phyloP scores from a whole-genome alignment of 2,888 invertebrate genomes.

The Trachelus stipa region DNA sequence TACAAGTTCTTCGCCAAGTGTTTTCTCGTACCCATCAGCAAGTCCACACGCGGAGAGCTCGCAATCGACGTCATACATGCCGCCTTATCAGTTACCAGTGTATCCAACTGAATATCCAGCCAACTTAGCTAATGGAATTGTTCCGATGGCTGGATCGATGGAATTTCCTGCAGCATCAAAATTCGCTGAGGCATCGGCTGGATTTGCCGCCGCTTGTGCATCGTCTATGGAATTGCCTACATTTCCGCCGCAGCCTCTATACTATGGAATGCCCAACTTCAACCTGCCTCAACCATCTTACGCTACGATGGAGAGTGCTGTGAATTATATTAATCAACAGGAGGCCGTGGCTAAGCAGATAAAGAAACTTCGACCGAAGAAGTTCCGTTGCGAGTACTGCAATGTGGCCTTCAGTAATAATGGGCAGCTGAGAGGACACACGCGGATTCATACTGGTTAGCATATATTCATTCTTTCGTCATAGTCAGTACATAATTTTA shows the following conservation, averaged over 20 bases:
- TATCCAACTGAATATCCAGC: conserved; percentile 24
- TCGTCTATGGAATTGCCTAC: conserved; percentile 3
- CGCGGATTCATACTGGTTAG: conserved; percentile 88
- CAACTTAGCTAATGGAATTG: background rate
- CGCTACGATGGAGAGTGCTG: conserved; percentile 46
- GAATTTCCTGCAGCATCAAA: background rate
- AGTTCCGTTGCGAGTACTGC: conserved; percentile 91
- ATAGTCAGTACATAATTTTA: background rate
- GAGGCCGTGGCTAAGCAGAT: conserved; percentile 52
- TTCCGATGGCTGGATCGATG: background rate
- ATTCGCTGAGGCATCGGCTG: conserved; percentile 1
- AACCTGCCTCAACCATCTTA: conserved; percentile 21
- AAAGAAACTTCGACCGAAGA: conserved; percentile 86
- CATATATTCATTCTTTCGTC: conserved; percentile 17
- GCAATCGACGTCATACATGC: background rate
- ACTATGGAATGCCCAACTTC: conserved; percentile 11
- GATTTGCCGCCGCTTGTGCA: conserved; percentile 12
- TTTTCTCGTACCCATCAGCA: background rate
- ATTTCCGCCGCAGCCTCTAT: background rate
- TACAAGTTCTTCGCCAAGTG: conserved; percentile 1
- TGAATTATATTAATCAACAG: conserved; percentile 48
- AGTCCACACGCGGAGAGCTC: background rate
- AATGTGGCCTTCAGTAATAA: conserved; percentile 94
- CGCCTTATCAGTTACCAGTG: conserved; percentile 21
- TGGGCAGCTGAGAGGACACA: conserved; percentile 90